Base-by-base conservation (phyloP, 2,888 invertebrate species). In the Hartigia nigra region DNA sequence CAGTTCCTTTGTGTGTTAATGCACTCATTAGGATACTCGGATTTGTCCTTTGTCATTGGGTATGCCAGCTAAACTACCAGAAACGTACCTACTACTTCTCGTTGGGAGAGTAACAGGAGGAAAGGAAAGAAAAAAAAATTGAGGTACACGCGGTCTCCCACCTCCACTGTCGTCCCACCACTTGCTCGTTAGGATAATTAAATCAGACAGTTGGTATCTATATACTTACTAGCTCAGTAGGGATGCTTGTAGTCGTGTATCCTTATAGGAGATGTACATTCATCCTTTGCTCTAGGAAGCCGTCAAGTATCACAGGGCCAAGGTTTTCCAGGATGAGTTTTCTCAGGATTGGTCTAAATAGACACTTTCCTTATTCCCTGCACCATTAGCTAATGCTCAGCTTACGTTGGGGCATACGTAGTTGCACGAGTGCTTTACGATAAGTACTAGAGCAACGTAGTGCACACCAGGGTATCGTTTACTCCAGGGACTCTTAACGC, bases 11-110 rank as follows among this genome's bases (percentile, higher is more conserved):
- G 79, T 70, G 77, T 70, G 79, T 12, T 69, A 70, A 34, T 12
- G 74, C n/a, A n/a, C 75, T 79, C 37, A 74, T 79, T 77, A 75
- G 77, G 77, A 70, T 70, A 37, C 77, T 37, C 70, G 37, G 39
- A n/a, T 36, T 74, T 79, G 74, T 79, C 76, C 76, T 79, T 76
- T 79, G 77, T 79, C 31, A 36, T 31, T 12, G 55, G 55, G 55
- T 55, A 55, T 55, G 23, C 55, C 55, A 14, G 55, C 23, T 55
- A 23, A 55, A 23, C 55, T 23, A 55, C 1, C 55, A 55, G 55
- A 23, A 55, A 23, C 55, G 55, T 55, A 55, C 55, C 55, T 55
- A 55, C 23, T 23, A 23, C 23, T 23, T 14, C 55, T 9, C 3
- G 72, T 9, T 23, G 72, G 3, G 72, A 31, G 72, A 72, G 32